A percentile compares a stretch with the other conserved stretches of the same genome.
phyloP scores from a whole-genome alignment of 53 echinoderm and acorn worm species.

The Arbacia lixula region DNA sequence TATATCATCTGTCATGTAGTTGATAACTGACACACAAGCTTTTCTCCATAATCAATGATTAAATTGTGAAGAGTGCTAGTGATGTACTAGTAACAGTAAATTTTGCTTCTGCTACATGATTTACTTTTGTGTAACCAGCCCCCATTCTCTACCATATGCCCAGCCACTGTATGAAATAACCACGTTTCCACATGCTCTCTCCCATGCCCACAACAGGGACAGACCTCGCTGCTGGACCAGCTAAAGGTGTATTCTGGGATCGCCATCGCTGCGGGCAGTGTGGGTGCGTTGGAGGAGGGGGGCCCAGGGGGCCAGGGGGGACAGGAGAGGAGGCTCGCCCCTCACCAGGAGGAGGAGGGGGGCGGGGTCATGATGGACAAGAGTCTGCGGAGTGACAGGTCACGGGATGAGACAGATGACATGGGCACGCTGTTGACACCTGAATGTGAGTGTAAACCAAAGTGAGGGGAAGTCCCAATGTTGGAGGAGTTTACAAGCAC shows the following conservation, averaged over 20 bases:
- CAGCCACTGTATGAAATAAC: neutral
- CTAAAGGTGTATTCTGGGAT: constrained; percentile 74
- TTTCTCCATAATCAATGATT: too few species aligned
- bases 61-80: too few species aligned
- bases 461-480: too few species aligned
- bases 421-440: constrained; percentile 43
- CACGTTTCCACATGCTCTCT: neutral
- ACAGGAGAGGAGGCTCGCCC: neutral
- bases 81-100: too few species aligned
- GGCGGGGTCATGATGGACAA: neutral
- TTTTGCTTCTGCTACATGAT: too few species aligned
- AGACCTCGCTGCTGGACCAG: constrained; percentile 86
- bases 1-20: too few species aligned
- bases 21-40: too few species aligned
- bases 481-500: too few species aligned
- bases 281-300: neutral
- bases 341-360: constrained; percentile 7
- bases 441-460: constrained; percentile 25
- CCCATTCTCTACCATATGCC: too few species aligned
- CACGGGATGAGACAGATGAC: constrained; percentile 33
- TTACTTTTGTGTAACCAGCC: too few species aligned
- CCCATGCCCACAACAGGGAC: constrained; percentile 62
- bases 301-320: neutral
- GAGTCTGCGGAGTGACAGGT: constrained; percentile 23
- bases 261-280: constrained; percentile 28